Conservation (phyloP, 2,888 invertebrate genomes). For the Flexamia atlantica region DNA sequence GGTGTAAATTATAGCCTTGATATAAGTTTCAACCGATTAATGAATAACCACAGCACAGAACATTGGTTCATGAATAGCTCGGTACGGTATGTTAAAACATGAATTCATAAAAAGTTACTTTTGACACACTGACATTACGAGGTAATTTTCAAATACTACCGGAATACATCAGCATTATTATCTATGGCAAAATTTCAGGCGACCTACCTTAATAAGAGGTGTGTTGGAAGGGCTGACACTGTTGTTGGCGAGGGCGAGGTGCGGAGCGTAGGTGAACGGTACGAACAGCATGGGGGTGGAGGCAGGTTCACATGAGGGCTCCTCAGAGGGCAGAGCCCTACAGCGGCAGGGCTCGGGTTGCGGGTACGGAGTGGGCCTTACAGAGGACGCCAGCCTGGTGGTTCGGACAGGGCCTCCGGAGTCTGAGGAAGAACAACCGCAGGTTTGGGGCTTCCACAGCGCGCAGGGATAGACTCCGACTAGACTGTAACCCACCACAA, state of each 20-base stretch:
- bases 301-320: conserved; percentile 60
- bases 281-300: conserved; percentile 76
- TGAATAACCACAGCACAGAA: too few species aligned
- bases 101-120: too few species aligned
- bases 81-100: too few species aligned
- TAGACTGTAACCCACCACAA: conserved; percentile 77
- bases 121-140: too few species aligned
- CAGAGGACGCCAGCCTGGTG: conserved; percentile 71
- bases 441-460: conserved; percentile 75
- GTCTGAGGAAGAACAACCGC: conserved; percentile 57
- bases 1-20: too few species aligned
- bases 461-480: conserved; percentile 78
- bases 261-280: conserved; percentile 75
- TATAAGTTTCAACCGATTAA: too few species aligned
- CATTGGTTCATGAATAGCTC: too few species aligned
- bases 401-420: conserved; percentile 63
- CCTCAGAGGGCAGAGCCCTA: conserved; percentile 64
- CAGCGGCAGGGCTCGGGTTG: conserved; percentile 64
- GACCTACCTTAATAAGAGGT: conserved; percentile 65
- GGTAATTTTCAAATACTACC: too few species aligned
- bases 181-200: too few species aligned
- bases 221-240: conserved; percentile 71
- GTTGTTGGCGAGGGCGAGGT: conserved; percentile 71
- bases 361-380: conserved; percentile 71
- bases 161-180: too few species aligned